A percentile compares a stretch with the other conserved stretches of the same genome.
Conservation (phyloP, 2,113 vertebrate species). For the Varanus komodoensis region DNA sequence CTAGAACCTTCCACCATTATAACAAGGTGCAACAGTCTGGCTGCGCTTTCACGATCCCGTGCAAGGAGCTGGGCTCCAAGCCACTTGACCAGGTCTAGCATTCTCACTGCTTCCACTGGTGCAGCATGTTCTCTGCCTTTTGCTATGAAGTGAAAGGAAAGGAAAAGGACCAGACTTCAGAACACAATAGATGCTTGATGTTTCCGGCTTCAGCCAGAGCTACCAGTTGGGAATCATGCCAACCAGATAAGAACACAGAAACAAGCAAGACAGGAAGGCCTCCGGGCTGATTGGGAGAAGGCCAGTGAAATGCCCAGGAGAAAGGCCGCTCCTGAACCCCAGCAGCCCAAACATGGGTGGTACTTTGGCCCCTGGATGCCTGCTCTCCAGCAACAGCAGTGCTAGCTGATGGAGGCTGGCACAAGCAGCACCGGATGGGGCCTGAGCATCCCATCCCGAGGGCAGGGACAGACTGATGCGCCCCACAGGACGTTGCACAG, state of each 20-base stretch:
- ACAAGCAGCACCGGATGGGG: neutral
- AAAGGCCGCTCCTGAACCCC: neutral
- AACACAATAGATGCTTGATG: neutral
- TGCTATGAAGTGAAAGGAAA: neutral
- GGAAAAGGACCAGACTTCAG: neutral
- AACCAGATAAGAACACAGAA: neutral
- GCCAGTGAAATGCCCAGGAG: no score
- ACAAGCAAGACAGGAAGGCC: neutral
- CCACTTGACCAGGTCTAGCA: neutral
- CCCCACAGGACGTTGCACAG: neutral
- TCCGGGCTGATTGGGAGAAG: no score
- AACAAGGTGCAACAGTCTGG: neutral
- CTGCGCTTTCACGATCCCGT: no score
- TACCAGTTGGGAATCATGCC: slow-evolving; percentile 9
- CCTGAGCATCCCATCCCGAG: no score
- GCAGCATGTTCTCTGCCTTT: neutral
- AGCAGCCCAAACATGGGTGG: neutral
- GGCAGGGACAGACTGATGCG: neutral
- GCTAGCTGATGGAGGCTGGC: neutral
- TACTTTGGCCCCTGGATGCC: neutral
- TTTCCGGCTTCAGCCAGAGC: neutral
- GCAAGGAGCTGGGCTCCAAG: neutral
- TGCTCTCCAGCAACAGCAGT: neutral
- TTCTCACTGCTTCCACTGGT: neutral
- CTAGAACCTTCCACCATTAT: neutral